Percentiles rank a stretch among this genome's conserved stretches.
These are phyloP conservation scores for Limnephilus lunatus DNA, from an alignment of 2,888 invertebrate genomes.

Conservation along the genomic window DNA sequence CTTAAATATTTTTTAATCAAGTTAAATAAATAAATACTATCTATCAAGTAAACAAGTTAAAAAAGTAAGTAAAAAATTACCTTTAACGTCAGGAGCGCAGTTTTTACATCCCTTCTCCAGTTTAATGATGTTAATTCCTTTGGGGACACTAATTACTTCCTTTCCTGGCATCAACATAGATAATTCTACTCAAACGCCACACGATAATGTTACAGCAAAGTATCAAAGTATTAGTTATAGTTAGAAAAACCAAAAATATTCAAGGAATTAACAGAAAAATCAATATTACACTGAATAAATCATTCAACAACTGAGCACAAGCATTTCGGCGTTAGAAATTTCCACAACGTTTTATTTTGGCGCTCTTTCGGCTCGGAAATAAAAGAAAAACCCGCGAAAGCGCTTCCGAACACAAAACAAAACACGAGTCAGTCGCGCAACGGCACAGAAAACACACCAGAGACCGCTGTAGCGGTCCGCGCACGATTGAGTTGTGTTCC, in stretches of 20 bases:
- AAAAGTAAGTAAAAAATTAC: neutral
- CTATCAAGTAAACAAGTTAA: neutral
- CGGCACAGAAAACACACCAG: slow-evolving; percentile 8
- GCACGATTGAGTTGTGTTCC: slow-evolving; percentile 64
- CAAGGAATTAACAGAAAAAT: neutral
- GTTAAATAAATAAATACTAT: neutral
- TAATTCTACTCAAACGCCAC: slow-evolving; percentile 2
- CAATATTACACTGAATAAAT: neutral
- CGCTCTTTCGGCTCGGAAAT: slow-evolving; percentile 44
- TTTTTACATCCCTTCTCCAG: slow-evolving; percentile 17
- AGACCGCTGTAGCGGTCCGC: slow-evolving; percentile 53
- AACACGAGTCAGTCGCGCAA: slow-evolving; percentile 2
- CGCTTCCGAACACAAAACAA: slow-evolving; percentile 32
- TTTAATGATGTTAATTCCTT: slow-evolving; percentile 39
- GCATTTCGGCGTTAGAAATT: neutral
- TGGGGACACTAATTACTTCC: slow-evolving; percentile 11
- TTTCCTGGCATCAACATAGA: slow-evolving; percentile 37
- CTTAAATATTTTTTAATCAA: neutral
- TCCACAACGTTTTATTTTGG: slow-evolving; percentile 47
- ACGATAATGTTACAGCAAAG: neutral
- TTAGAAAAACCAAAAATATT: slow-evolving; percentile 9
- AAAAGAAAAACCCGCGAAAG: slow-evolving; percentile 53
- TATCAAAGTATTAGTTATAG: neutral
- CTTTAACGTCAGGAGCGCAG: slow-evolving; percentile 19
- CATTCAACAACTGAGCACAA: neutral